These are phyloP conservation scores for Ophiothrix spiculata DNA, from an alignment of 35 echinoderm and acorn worm genomes.

Conservation along the genomic window DNA sequence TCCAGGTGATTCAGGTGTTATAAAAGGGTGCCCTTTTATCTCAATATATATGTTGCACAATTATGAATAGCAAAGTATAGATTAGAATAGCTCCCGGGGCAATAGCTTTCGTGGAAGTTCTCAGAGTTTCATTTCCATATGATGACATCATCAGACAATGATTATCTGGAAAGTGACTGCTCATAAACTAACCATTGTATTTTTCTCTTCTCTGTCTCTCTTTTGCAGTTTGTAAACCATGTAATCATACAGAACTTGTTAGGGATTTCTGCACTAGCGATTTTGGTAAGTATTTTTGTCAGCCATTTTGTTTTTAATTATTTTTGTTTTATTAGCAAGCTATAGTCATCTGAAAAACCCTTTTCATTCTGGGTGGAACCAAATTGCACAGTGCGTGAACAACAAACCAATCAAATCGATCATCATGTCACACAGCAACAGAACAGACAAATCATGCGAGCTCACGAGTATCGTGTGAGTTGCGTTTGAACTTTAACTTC, in stretches of 20 bases:
- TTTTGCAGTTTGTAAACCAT: constrained; percentile 59
- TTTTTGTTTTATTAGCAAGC: no score
- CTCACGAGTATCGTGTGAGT: no score
- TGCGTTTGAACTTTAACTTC: no score
- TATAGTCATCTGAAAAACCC: no score
- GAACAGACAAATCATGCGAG: no score
- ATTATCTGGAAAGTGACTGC: neutral
- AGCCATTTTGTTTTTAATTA: no score
- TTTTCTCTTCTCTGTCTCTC: constrained; percentile 30
- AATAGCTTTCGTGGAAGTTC: neutral
- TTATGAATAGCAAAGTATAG: no score
- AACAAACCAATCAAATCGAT: no score
- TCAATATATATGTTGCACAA: neutral
- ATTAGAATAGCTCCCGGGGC: neutral
- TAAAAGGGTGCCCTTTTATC: neutral
- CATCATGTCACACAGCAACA: no score
- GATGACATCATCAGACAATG: neutral
- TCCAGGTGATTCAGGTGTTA: no score
- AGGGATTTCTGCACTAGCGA: constrained; percentile 64
- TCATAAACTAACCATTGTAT: neutral
- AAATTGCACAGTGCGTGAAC: no score
- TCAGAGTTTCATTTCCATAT: neutral
- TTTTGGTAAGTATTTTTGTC: constrained; percentile 64
- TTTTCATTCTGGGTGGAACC: no score
- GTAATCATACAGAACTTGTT: constrained; percentile 58